Evolutionary conservation across 1,140 invertebrate species (phyloP).

Genomic region (Bombus sylvicola): DNA sequence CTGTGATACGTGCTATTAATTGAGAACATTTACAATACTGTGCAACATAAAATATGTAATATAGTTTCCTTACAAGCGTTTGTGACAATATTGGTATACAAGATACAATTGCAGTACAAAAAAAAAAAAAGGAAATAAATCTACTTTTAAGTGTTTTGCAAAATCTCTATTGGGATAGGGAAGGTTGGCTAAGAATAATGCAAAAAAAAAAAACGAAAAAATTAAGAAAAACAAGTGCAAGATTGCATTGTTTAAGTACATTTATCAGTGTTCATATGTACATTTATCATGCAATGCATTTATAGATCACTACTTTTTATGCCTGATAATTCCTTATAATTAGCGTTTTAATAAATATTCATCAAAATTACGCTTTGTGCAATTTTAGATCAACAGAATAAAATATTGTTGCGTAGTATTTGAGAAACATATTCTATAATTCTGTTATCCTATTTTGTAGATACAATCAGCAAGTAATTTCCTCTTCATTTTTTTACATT

Average conservation of each 20-base stretch:
- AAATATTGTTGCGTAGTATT: neutral
- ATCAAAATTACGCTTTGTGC: slow-evolving; percentile 33
- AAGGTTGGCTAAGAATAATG: slow-evolving; percentile 3
- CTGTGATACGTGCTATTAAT: slow-evolving; percentile 64
- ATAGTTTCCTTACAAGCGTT: slow-evolving; percentile 67
- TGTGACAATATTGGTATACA: slow-evolving; percentile 70
- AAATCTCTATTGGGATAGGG: slow-evolving; percentile 36
- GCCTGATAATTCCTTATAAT: slow-evolving; percentile 48
- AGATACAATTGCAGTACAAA: slow-evolving; percentile 66
- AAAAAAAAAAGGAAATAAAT: slow-evolving; percentile 56
- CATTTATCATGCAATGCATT: slow-evolving; percentile 68
- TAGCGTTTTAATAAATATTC: slow-evolving; percentile 49
- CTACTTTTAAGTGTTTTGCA: slow-evolving; percentile 64
- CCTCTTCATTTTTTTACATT: slow-evolving; percentile 33
- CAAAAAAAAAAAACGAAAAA: neutral
- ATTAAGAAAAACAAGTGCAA: neutral
- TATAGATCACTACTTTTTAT: slow-evolving; percentile 61
- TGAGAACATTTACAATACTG: slow-evolving; percentile 59
- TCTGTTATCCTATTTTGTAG: slow-evolving; percentile 5
- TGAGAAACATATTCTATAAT: neutral
- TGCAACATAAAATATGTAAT: slow-evolving; percentile 65
- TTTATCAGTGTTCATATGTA: slow-evolving; percentile 62
- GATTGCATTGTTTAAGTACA: slow-evolving; percentile 47
- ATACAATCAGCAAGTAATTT: slow-evolving; percentile 15
- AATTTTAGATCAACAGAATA: slow-evolving; percentile 26